phyloP scores from a whole-genome alignment of 2,888 invertebrate genomes.

The Leptinotarsa peninsularis region DNA sequence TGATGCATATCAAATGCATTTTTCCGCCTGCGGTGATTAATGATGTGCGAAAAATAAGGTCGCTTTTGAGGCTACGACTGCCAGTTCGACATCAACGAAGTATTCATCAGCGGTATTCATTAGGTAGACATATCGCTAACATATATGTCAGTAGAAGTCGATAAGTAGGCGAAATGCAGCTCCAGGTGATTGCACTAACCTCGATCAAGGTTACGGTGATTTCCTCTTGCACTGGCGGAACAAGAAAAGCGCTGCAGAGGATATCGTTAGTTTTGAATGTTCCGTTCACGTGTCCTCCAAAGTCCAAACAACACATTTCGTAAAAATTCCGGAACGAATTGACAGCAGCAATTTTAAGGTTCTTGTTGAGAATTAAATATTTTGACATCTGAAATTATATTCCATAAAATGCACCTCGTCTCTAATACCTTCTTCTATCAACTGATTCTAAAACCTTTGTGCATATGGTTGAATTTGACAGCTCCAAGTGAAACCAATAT shows the following conservation, averaged over 20 bases:
- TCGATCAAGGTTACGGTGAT: constrained; percentile 64
- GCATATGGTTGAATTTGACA: too few relatives aligned
- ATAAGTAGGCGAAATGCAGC: constrained; percentile 64
- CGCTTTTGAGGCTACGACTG: constrained; percentile 24
- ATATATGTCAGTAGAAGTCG: constrained; percentile 55
- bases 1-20: constrained; percentile 31
- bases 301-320: too few relatives aligned
- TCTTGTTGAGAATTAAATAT: too few relatives aligned
- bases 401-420: too few relatives aligned
- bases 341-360: too few relatives aligned
- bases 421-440: too few relatives aligned
- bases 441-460: too few relatives aligned
- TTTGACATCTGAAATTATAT: too few relatives aligned
- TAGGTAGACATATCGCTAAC: constrained; percentile 48
- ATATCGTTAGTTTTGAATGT: too few relatives aligned
- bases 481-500: too few relatives aligned
- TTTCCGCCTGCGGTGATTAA: constrained; percentile 34
- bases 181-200: constrained; percentile 64
- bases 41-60: constrained; percentile 31
- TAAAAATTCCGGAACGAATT: too few relatives aligned
- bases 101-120: constrained; percentile 19
- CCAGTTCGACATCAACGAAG: background rate
- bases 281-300: too few relatives aligned
- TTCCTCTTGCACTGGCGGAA: constrained; percentile 54
- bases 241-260: background rate